Percentiles rank a stretch among this genome's conserved stretches.
Conservation (phyloP, 2,888 invertebrate species). For the Dicyrtoma fusca region DNA sequence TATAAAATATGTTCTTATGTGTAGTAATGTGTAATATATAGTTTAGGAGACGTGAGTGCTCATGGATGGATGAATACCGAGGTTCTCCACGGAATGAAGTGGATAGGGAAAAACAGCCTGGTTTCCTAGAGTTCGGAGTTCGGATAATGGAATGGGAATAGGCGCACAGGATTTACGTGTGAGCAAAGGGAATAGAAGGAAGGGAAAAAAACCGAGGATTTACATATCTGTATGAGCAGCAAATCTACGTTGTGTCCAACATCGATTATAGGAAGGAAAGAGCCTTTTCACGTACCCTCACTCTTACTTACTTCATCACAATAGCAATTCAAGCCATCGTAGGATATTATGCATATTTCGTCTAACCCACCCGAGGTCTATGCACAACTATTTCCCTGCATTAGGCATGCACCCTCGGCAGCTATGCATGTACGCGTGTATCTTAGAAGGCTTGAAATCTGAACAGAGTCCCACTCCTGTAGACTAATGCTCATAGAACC, state of each 20-base stretch:
- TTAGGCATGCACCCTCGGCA: too few species aligned
- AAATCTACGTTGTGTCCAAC: constrained; percentile 19
- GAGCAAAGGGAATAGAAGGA: background rate
- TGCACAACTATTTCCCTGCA: background rate
- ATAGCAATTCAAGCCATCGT: background rate
- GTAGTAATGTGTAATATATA: too few species aligned
- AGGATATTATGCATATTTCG: background rate
- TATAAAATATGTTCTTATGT: too few species aligned
- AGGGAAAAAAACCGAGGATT: constrained; percentile 1
- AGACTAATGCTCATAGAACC: too few species aligned
- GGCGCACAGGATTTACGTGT: constrained; percentile 11
- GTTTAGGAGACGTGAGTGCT: too few species aligned
- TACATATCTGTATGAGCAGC: constrained; percentile 1
- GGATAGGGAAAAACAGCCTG: background rate
- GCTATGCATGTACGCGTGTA: too few species aligned
- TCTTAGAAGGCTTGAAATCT: too few species aligned
- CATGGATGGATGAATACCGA: background rate
- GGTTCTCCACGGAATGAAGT: background rate
- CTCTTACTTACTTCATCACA: background rate
- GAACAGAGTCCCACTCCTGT: too few species aligned
- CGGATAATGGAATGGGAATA: constrained; percentile 19
- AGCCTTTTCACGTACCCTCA: constrained; percentile 7
- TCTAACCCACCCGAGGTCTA: background rate
- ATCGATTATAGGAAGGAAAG: constrained; percentile 18
- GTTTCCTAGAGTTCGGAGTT: background rate